phyloP scores from a whole-genome alignment of 2,113 vertebrate species.

The Corythornis madagascariensis region DNA sequence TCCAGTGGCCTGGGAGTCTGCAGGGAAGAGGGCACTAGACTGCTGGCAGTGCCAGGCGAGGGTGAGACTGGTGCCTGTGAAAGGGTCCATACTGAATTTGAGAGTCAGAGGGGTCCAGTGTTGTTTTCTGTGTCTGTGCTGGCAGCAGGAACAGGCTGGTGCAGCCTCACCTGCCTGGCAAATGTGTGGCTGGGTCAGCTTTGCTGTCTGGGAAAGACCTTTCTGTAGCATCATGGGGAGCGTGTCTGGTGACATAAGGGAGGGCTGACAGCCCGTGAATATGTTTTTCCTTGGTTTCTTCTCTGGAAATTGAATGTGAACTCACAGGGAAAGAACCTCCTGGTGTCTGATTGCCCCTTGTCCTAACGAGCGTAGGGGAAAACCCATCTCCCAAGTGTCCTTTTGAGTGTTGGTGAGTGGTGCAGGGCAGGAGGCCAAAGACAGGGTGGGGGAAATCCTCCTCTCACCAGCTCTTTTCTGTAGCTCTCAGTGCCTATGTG shows the following conservation, averaged over 20 bases:
- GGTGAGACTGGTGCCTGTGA: background rate
- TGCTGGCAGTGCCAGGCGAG: background rate
- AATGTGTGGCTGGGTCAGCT: background rate
- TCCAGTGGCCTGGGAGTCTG: background rate
- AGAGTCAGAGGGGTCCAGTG: background rate
- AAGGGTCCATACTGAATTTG: rapidly evolving
- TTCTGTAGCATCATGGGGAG: background rate
- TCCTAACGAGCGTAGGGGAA: background rate
- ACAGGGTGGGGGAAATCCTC: rapidly evolving
- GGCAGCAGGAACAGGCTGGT: background rate
- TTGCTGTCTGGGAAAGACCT: rapidly evolving
- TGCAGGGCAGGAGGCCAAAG: background rate
- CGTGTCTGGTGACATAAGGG: rapidly evolving
- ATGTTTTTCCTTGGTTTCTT: background rate
- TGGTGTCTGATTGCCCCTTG: background rate
- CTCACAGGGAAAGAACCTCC: background rate
- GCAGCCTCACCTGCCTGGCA: background rate
- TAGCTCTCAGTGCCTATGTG: background rate
- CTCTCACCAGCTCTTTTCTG: background rate
- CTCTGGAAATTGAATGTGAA: background rate
- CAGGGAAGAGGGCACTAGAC: background rate
- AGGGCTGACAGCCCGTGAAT: background rate
- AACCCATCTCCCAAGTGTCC: background rate
- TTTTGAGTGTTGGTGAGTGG: background rate
- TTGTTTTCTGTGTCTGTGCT: rapidly evolving